These are phyloP conservation scores for Augochlora pura DNA, from an alignment of 1,140 invertebrate genomes.

Conservation along the genomic window DNA sequence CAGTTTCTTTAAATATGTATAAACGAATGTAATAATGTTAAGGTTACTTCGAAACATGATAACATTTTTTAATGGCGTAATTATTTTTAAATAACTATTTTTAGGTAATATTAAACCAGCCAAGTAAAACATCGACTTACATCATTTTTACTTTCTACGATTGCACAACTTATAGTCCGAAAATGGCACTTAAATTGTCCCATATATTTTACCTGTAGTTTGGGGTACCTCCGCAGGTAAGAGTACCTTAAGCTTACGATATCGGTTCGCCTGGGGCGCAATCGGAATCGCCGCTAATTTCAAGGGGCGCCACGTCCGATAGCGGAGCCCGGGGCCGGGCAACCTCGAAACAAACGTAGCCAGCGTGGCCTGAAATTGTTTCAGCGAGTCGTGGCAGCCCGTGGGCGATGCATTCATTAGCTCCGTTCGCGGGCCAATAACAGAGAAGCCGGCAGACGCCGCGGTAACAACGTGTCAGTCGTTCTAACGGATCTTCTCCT, in stretches of 20 bases:
- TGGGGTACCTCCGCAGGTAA: background rate
- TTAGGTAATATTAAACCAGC: too few species aligned
- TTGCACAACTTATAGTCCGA: too few species aligned
- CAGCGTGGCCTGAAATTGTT: conserved; percentile 70
- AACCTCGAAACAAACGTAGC: conserved; percentile 66
- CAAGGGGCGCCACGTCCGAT: conserved; percentile 14
- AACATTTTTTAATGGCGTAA: too few species aligned
- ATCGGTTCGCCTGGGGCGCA: conserved; percentile 23
- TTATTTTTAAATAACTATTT: too few species aligned
- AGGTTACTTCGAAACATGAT: too few species aligned
- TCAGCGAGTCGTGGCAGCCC: conserved; percentile 57
- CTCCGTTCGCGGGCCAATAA: conserved; percentile 78
- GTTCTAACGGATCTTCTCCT: conserved; percentile 75
- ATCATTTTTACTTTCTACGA: too few species aligned
- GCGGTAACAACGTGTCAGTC: conserved; percentile 77
- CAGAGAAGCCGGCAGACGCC: conserved; percentile 68
- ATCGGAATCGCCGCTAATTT: conserved; percentile 48
- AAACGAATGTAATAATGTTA: too few species aligned
- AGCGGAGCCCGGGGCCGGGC: conserved; percentile 31
- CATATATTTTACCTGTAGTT: too few species aligned
- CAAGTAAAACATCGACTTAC: too few species aligned
- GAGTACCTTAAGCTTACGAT: conserved; percentile 23
- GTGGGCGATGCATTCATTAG: conserved; percentile 78
- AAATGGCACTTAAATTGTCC: too few species aligned
- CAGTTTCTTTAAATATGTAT: too few species aligned